Percentiles rank a stretch among this genome's conserved stretches.
These are phyloP conservation scores for Cheilosia grossa DNA, from an alignment of 2,888 invertebrate genomes.

Conservation along the genomic window DNA sequence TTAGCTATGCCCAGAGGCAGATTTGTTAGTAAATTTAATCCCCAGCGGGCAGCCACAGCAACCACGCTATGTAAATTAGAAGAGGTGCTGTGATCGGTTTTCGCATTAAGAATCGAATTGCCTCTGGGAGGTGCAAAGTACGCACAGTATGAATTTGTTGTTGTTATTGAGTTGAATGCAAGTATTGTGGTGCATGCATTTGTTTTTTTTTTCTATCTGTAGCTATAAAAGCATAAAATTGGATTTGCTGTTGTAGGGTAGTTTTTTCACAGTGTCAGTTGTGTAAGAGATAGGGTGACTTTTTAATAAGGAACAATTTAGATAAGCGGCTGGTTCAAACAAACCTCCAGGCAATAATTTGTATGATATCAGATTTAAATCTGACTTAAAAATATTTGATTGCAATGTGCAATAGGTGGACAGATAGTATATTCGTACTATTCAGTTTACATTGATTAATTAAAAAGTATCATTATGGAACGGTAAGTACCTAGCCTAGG, in stretches of 20 bases:
- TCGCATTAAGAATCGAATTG: background rate
- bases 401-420: background rate
- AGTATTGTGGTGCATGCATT: too few relatives aligned
- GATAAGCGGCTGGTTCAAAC: too few relatives aligned
- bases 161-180: background rate
- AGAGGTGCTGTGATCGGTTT: constrained; percentile 18
- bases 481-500: too few relatives aligned
- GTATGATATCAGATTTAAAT: too few relatives aligned
- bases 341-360: too few relatives aligned
- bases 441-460: too few relatives aligned
- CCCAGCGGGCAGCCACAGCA: background rate
- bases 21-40: background rate
- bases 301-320: background rate
- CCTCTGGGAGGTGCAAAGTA: constrained; percentile 45
- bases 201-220: too few relatives aligned
- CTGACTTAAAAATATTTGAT: too few relatives aligned
- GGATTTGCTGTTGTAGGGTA: background rate
- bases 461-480: too few relatives aligned
- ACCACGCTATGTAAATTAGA: constrained; percentile 22
- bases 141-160: constrained; percentile 13
- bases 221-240: too few relatives aligned
- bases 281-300: too few relatives aligned
- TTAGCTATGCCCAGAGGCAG: background rate
- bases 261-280: background rate
- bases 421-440: too few relatives aligned